Percentiles rank a stretch among this genome's conserved stretches.
Conservation (phyloP, 2,113 vertebrate genomes). For the Raja brachyura region DNA sequence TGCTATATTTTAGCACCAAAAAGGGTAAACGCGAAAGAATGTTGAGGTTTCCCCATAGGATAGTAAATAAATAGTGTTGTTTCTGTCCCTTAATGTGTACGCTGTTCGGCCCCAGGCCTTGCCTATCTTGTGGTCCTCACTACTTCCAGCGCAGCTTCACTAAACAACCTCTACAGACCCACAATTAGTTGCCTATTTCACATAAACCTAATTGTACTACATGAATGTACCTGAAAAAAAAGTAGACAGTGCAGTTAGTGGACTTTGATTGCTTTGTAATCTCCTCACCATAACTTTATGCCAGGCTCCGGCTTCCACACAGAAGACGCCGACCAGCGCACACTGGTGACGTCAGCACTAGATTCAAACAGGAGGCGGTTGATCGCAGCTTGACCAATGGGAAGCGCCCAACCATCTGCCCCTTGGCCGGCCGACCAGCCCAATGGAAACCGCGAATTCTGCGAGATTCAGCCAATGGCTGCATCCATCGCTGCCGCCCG, state of each 20-base stretch:
- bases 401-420: not conserved
- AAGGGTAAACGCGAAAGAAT: no score
- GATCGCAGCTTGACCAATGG: not conserved
- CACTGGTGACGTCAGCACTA: not conserved
- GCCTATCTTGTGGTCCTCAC: not conserved
- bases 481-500: not conserved
- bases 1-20: no score
- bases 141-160: not conserved
- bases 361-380: not conserved
- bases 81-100: no score
- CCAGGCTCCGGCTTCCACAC: not conserved
- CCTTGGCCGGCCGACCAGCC: not conserved
- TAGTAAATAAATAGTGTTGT: no score
- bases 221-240: not conserved
- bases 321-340: not conserved
- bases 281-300: not conserved
- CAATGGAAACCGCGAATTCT: not conserved
- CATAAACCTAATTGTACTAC: not conserved
- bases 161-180: no score
- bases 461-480: not conserved
- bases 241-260: no score
- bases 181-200: not conserved
- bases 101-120: no score
- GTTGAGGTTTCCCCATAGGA: no score
- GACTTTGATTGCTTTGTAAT: not conserved